Base-by-base conservation (phyloP, 37 sponge, comb jelly and placozoan genomes). In the Dysidea cf. avara region DNA sequence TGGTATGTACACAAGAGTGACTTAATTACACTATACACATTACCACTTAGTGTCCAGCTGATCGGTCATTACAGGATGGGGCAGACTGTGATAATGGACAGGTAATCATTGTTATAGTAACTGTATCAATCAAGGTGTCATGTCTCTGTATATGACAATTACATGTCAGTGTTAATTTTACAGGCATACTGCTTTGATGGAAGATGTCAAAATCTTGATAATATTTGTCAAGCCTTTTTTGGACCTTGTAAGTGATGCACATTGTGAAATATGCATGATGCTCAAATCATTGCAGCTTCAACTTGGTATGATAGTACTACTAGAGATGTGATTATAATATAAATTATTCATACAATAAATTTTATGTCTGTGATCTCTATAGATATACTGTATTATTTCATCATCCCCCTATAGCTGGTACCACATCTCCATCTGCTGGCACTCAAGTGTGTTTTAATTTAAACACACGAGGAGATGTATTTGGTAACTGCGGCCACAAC, bases 181-280 rank as follows among this genome's bases (percentile, higher is more conserved):
- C 67, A 82, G 75, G 61, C 67, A 17, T 88, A 68, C 68, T 88
- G 89, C 71, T 77, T 65, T 55, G 43, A 69, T 53, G 89, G 89
- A 2, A n/a, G 2, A 2, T 88, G 89, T 60, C 54, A 26, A n/a
- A 43, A 64, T 28, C 39, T 70, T 14, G 56, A 66, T 40, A 37
- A 4, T 22, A 74, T 82, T 47, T 82, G 83, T 53, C 65, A 82
- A 46, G 30, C 22, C 4, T 49, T 35, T 43, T 86, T 56, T 64
- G 72, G 81, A 25, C 35, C 49, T 54, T 57, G 69, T 76, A 6
- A 61, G 51, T 30, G 24, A 0, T 30, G 11, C 7, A 21, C 32
- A 20, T 30, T 21, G 7, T 22, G 6, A 39, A 51, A 3, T 37
- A 56, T 38, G 33, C 26, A 28, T 37, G 61, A 35, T 63, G 18